Conservation (phyloP, 2,113 vertebrate genomes). For the Phalacrocorax aristotelis region DNA sequence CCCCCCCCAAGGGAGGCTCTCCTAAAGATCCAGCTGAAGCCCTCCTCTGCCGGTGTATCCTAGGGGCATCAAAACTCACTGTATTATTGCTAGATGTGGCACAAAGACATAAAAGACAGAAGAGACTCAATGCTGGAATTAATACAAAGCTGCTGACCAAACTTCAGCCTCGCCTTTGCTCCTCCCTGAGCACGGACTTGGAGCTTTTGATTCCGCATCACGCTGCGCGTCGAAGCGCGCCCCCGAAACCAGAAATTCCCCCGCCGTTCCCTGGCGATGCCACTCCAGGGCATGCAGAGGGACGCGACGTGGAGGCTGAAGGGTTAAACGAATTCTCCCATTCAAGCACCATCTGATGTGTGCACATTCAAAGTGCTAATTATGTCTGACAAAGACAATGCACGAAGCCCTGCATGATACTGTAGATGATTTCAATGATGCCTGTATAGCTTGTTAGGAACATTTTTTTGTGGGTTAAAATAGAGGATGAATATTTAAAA, state of each 20-base stretch:
- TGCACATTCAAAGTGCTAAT: slow-evolving; percentile 30
- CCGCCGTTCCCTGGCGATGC: not conserved
- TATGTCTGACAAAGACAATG: slow-evolving; percentile 6
- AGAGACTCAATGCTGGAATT: accelerated
- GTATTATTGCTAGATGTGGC: not conserved
- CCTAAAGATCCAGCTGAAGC: accelerated
- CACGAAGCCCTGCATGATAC: not conserved
- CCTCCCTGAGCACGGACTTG: accelerated
- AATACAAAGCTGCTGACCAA: not conserved
- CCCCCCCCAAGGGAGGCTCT: not conserved
- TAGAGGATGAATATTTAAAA: not conserved
- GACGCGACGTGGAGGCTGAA: not conserved
- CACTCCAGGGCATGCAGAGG: not conserved
- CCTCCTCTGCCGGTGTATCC: not conserved
- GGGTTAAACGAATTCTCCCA: slow-evolving; percentile 5
- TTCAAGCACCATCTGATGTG: slow-evolving; percentile 29
- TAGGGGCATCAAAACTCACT: not conserved
- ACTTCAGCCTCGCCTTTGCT: accelerated
- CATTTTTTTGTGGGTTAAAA: not conserved
- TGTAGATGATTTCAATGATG: not conserved
- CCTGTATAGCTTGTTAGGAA: not conserved
- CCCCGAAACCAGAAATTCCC: not conserved
- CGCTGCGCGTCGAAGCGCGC: accelerated
- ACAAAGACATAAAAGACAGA: not conserved
- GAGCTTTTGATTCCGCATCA: not conserved